A percentile compares a stretch with the other conserved stretches of the same genome.
phyloP scores from a whole-genome alignment of 2,113 vertebrate genomes.

The Epinephelus lanceolatus region DNA sequence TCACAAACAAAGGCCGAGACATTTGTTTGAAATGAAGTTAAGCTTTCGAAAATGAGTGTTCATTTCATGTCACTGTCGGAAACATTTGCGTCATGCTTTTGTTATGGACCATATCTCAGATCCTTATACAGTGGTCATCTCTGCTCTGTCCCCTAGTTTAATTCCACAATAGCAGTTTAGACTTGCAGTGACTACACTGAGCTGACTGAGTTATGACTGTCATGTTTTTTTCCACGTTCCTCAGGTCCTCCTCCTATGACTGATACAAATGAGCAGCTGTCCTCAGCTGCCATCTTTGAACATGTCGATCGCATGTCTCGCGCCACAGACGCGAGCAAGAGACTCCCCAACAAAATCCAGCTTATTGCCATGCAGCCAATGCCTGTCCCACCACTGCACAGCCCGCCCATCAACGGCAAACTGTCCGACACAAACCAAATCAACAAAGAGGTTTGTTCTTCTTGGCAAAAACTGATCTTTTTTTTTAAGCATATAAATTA shows the following conservation, averaged over 20 bases:
- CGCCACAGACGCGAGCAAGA: constrained; percentile 87
- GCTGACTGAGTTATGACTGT: not conserved
- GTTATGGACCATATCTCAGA: not conserved
- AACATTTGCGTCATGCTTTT: constrained; percentile 14
- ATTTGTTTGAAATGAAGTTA: constrained; percentile 44
- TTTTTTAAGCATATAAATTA: not conserved
- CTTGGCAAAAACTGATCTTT: not conserved
- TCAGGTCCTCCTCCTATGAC: constrained; percentile 88
- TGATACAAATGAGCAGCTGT: constrained; percentile 87
- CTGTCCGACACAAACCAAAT: constrained; percentile 90
- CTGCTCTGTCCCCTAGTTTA: constrained; percentile 6
- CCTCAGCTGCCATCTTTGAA: constrained; percentile 95
- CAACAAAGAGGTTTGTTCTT: constrained; percentile 90
- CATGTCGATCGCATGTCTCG: constrained; percentile 95
- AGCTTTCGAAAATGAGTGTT: constrained; percentile 7
- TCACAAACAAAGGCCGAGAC: constrained; percentile 40
- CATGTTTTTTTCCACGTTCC: constrained; percentile 2
- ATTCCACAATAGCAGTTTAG: not conserved
- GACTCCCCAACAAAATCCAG: constrained; percentile 94
- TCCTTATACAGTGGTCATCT: not conserved
- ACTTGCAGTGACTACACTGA: not conserved
- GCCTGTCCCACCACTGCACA: constrained; percentile 87
- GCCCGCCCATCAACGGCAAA: constrained; percentile 83
- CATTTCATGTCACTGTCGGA: constrained; percentile 2
- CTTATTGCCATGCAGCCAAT: constrained; percentile 98